Evolutionary conservation across 35 echinoderm and acorn worm genomes (phyloP).

Genomic region (Apostichopus japonicus): DNA sequence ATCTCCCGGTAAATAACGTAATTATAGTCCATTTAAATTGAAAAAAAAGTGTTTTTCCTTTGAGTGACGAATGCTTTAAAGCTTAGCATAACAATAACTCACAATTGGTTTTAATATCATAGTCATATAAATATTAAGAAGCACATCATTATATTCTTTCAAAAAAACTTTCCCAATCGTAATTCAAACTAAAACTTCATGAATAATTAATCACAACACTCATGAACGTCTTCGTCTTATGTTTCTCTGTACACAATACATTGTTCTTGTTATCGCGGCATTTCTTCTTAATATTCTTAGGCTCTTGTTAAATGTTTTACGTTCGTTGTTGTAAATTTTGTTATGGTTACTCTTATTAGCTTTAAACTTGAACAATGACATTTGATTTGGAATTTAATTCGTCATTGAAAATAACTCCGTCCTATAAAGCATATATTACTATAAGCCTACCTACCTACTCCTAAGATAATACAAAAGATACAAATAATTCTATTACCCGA

Average conservation of each 20-base stretch:
- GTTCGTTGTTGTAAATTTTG: no score
- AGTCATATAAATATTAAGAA: no score
- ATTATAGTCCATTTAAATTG: background rate
- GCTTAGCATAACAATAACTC: no score
- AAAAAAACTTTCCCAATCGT: no score
- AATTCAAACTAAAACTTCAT: no score
- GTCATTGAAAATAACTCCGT: background rate
- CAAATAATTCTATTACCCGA: background rate
- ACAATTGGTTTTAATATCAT: no score
- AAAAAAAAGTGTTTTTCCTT: background rate
- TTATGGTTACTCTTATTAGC: no score
- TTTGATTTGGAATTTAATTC: no score
- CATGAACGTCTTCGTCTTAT: background rate
- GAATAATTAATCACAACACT: background rate
- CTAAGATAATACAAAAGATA: background rate
- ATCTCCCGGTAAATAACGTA: background rate
- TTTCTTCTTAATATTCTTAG: background rate
- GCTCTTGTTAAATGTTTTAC: no score
- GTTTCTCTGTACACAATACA: background rate
- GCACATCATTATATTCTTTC: no score
- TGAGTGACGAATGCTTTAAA: background rate
- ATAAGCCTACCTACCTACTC: background rate
- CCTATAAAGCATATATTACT: background rate
- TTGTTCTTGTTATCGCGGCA: background rate
- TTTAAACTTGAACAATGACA: no score